These are phyloP conservation scores for Apaloderma vittatum DNA, from an alignment of 2,113 vertebrate genomes.

Conservation along the genomic window DNA sequence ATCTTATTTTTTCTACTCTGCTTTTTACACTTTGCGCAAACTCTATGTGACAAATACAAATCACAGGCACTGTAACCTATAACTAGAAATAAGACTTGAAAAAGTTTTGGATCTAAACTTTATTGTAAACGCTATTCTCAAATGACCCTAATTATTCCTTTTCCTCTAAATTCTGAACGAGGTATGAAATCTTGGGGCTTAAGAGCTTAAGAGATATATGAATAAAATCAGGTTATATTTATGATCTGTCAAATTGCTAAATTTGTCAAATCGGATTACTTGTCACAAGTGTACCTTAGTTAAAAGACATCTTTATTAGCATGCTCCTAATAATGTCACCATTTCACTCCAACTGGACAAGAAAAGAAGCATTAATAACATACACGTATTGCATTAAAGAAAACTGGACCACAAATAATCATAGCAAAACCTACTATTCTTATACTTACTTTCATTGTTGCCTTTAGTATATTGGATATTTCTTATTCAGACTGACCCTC, in stretches of 20 bases:
- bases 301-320: neutral
- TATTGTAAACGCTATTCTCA: neutral
- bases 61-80: neutral
- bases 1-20: neutral
- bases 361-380: neutral
- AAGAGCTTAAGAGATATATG: neutral
- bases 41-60: neutral
- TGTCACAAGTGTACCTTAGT: neutral
- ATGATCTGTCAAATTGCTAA: neutral
- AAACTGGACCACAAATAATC: neutral
- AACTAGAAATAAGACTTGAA: neutral
- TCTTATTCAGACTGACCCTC: neutral
- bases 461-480: neutral
- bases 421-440: fast-evolving
- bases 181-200: neutral
- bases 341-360: neutral
- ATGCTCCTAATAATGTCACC: neutral
- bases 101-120: neutral
- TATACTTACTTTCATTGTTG: neutral
- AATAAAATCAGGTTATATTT: neutral
- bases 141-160: neutral
- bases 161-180: neutral
- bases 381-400: neutral
- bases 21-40: neutral
- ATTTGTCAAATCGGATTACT: neutral